A percentile compares a stretch with the other conserved stretches of the same genome.
These are phyloP conservation scores for Drosophila birchii DNA, from an alignment of 2,888 invertebrate species.

Conservation along the genomic window DNA sequence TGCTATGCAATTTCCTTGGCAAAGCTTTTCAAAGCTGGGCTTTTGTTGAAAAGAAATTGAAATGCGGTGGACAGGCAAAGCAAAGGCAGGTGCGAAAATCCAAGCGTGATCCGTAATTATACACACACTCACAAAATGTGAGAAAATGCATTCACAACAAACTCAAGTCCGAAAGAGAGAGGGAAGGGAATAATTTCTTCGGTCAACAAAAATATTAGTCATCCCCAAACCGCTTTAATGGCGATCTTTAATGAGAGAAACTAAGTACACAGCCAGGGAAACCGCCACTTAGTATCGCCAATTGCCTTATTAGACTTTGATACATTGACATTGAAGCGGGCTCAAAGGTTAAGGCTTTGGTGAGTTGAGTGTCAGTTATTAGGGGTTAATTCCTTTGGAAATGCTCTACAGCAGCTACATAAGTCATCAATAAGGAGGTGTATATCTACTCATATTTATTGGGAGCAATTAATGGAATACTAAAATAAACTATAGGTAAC, in stretches of 20 bases:
- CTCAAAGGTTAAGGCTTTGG: conserved; percentile 32
- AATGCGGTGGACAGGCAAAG: conserved; percentile 10
- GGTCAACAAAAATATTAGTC: conserved; percentile 27
- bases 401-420: background rate
- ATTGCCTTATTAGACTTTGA: conserved; percentile 37
- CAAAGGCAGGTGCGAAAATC: conserved; percentile 30
- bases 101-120: conserved; percentile 9
- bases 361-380: background rate
- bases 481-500: no score
- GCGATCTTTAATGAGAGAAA: conserved; percentile 31
- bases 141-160: conserved; percentile 27
- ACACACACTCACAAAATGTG: conserved; percentile 24
- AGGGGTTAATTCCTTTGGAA: background rate
- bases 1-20: conserved; percentile 20
- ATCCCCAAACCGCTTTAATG: background rate
- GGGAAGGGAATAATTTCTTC: conserved; percentile 10
- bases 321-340: conserved; percentile 6
- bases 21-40: conserved; percentile 48
- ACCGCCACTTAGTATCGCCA: conserved; percentile 32
- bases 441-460: no score
- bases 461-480: no score
- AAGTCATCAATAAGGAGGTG: background rate
- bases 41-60: conserved; percentile 46
- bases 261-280: conserved; percentile 29
- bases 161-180: background rate